Percentiles rank a stretch among this genome's conserved stretches.
These are phyloP conservation scores for Moxostoma hubbsi DNA, from an alignment of 2,797 vertebrate species.

Conservation along the genomic window DNA sequence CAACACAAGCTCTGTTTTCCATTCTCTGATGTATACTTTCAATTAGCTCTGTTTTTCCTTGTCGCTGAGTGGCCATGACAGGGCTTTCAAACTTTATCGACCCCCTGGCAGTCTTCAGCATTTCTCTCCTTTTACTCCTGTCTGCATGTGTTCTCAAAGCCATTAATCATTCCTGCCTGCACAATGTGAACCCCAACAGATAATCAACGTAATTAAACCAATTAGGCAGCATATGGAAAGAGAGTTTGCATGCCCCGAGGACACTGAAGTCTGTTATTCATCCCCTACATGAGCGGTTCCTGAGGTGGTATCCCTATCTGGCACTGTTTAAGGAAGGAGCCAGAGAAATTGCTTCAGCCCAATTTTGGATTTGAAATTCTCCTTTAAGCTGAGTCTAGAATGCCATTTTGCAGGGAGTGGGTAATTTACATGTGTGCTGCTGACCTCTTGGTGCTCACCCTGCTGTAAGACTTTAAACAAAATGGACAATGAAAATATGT, in stretches of 20 bases:
- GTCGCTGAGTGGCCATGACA: slow-evolving; percentile 61
- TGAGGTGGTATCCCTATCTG: slow-evolving; percentile 74
- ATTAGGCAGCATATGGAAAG: slow-evolving; percentile 80
- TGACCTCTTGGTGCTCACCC: slow-evolving; percentile 55
- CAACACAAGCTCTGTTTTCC: slow-evolving; percentile 39
- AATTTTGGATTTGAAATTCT: slow-evolving; percentile 71
- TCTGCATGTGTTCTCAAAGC: slow-evolving; percentile 79
- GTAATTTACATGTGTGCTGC: slow-evolving; percentile 49
- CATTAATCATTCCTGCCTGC: slow-evolving; percentile 79
- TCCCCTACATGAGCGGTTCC: slow-evolving; percentile 62
- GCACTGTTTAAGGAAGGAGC: slow-evolving; percentile 67
- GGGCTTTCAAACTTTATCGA: slow-evolving; percentile 62
- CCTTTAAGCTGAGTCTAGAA: slow-evolving; percentile 76
- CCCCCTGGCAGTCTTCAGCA: slow-evolving; percentile 61
- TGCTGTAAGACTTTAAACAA: slow-evolving; percentile 52
- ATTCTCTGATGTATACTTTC: slow-evolving; percentile 37
- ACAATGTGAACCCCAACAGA: slow-evolving; percentile 81
- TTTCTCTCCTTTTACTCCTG: slow-evolving; percentile 66
- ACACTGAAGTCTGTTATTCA: slow-evolving; percentile 70
- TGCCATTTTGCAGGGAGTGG: slow-evolving; percentile 62
- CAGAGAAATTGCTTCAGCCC: slow-evolving; percentile 71
- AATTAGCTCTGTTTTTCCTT: slow-evolving; percentile 46
- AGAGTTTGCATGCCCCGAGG: slow-evolving; percentile 72
- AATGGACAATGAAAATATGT: slow-evolving; percentile 63
- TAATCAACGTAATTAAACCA: slow-evolving; percentile 85